These are phyloP conservation scores for Sardina pilchardus DNA, from an alignment of 2,113 vertebrate species.

Conservation along the genomic window DNA sequence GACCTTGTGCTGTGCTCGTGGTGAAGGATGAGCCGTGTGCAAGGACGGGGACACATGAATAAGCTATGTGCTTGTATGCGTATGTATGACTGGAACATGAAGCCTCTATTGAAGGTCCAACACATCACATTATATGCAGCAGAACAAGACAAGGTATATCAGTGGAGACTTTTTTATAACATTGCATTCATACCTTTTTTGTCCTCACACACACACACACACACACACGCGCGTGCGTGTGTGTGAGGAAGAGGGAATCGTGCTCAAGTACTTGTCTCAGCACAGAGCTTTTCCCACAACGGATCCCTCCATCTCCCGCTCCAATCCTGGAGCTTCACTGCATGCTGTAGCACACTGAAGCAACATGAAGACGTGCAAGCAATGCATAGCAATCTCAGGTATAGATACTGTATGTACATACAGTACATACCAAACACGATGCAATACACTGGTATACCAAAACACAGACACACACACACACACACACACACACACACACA, in stretches of 20 bases:
- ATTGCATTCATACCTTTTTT: not conserved
- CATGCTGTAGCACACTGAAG: not conserved
- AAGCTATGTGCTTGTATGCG: not conserved
- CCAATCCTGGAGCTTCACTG: not conserved
- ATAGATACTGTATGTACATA: not conserved
- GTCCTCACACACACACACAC: no score
- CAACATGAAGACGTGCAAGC: not conserved
- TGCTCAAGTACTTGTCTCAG: not conserved
- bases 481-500: no score
- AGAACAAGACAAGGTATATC: not conserved
- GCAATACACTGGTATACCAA: not conserved
- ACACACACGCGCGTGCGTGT: no score
- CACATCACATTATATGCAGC: not conserved
- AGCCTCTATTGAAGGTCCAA: not conserved
- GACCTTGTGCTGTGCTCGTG: not conserved
- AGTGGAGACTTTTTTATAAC: not conserved
- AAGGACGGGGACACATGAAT: not conserved
- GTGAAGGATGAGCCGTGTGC: not conserved
- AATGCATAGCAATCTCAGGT: not conserved
- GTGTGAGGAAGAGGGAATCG: not conserved
- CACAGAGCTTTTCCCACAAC: not conserved
- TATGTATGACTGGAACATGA: not conserved
- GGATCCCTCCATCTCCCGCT: not conserved
- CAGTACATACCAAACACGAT: not conserved
- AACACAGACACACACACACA: no score